These are phyloP conservation scores for Pangasius mekongensis DNA, from an alignment of 2,797 vertebrate species.

Conservation along the genomic window DNA sequence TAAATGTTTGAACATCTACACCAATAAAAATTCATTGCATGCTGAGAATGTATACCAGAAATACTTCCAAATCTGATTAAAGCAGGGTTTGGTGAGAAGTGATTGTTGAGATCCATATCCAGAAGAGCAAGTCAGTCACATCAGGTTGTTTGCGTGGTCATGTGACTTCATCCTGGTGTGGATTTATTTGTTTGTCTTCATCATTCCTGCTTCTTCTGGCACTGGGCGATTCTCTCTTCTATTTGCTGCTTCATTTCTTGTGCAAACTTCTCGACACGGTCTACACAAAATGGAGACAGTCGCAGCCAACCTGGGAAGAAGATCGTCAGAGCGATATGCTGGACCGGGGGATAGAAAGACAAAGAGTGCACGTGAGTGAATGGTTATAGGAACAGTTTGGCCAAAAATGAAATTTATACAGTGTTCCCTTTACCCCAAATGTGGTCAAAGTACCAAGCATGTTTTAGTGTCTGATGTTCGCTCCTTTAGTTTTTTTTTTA, in stretches of 20 bases:
- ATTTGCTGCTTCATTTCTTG: neutral
- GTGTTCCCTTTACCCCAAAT: neutral
- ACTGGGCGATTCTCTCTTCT: conserved; percentile 14
- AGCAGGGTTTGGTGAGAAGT: neutral
- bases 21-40: neutral
- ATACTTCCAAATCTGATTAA: neutral
- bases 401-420: neutral
- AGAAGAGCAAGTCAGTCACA: neutral
- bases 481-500: neutral
- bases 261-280: conserved; percentile 21
- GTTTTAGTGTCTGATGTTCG: neutral
- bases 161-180: neutral
- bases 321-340: conserved; percentile 64
- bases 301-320: conserved; percentile 73
- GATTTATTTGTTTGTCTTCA: neutral
- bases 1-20: neutral
- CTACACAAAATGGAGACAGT: conserved; percentile 66
- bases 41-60: neutral
- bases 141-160: too few relatives aligned
- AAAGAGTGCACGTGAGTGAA: neutral
- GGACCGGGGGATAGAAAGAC: conserved; percentile 18
- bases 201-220: conserved; percentile 52
- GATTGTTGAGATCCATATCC: neutral
- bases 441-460: neutral
- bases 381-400: neutral